Conservation (phyloP, 2,113 vertebrate species). For the Pteropus alecto region DNA sequence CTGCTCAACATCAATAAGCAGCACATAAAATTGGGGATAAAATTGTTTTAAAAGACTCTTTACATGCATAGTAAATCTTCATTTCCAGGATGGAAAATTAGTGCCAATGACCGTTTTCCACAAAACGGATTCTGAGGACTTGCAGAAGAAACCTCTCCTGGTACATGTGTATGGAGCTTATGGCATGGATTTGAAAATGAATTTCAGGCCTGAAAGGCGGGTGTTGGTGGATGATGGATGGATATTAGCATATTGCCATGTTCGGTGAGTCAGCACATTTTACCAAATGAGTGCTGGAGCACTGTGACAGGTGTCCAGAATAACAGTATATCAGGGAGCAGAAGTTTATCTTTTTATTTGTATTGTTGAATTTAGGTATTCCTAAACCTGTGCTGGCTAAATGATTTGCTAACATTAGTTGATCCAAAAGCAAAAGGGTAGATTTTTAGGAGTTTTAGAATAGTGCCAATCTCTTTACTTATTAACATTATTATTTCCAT, state of each 20-base stretch:
- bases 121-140: conserved; percentile 79
- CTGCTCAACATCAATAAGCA: neutral
- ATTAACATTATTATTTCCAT: neutral
- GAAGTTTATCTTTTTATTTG: neutral
- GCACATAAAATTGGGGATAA: neutral
- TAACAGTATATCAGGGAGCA: neutral
- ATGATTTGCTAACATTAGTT: neutral
- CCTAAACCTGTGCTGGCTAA: neutral
- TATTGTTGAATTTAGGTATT: neutral
- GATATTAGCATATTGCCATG: conserved; percentile 96
- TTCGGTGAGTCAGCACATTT: conserved; percentile 86
- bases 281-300: neutral
- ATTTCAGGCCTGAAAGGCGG: conserved; percentile 91
- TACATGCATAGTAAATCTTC: conserved; percentile 64
- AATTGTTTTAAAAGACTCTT: neutral
- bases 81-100: conserved; percentile 90
- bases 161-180: conserved; percentile 97
- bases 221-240: conserved; percentile 93
- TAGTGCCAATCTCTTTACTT: neutral
- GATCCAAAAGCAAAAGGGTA: neutral
- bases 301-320: too few relatives aligned
- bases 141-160: conserved; percentile 88
- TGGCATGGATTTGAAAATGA: conserved; percentile 93
- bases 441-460: neutral
- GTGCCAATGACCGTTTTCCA: conserved; percentile 95